Base-by-base conservation (phyloP, 2,797 vertebrate genomes). In the Clarias fuscus region DNA sequence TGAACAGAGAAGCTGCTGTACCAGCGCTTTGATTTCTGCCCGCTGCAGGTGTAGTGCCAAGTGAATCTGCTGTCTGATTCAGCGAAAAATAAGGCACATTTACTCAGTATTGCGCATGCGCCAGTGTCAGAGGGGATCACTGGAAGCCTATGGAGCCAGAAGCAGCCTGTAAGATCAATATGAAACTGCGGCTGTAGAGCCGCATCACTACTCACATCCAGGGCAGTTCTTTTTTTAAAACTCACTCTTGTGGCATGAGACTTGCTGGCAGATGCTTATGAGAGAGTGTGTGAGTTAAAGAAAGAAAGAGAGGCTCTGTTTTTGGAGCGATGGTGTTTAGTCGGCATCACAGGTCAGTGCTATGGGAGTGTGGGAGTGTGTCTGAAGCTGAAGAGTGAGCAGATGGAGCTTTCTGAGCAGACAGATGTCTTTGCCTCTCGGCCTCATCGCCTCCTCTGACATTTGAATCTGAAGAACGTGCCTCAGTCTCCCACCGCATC, bases 341-440 rank as follows among this genome's bases (percentile, higher is more conserved):
- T 87, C 84, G 87, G 27, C 76, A 86, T 86, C 77, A 83, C 84
- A 81, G 86, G 86, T 87, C 87, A 86, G 84, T 75, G 78, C 48
- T 86, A 72, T 88, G 84, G 48, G 78, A 30, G 78, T 65, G 77
- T 73, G 84, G 83, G 81, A 65, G 86, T 87, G 76, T 76, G 27
- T 77, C 53, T 79, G 75, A 58, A 61, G 79, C n/a, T 84, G 33
- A 62, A 67, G 53, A 53, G 22, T 5, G 24, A 88, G 82, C 89
- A 88, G 86, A 88, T 86, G 86, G 87, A 90, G 72, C 48, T 27
- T 27, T 77, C 80, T 62, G 70, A 76, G 64, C 83, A 65, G 77
- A 86, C 86, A 87, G 88, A 86, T 90, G 87, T 86, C 84, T 87
- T 40, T 76, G 71, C 71, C 72, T 86, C 53, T 71, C 27, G 65